Base-by-base conservation (phyloP, 1,140 invertebrate genomes). In the Asbolus verrucosus region DNA sequence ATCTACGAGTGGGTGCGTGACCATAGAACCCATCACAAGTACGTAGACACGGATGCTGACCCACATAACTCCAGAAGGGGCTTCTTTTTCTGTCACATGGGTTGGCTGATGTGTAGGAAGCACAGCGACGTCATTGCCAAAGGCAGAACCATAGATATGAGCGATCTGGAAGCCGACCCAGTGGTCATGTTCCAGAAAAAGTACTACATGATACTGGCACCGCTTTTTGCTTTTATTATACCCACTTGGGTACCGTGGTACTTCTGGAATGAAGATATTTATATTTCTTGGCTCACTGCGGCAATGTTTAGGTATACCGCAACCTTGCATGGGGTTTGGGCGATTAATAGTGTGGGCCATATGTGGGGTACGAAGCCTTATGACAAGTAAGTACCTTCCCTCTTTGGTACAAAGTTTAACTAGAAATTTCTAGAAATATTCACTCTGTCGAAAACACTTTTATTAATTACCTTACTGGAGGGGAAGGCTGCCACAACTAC, bases 1-100 rank as follows among this genome's bases (percentile, higher is more conserved):
- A 87, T 91, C 27, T 90, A 89, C 75, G 89, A 91, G 76, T 91
- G 90, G 90, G 89, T 90, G 0, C 84, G 89, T 38, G 94, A 96
- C 81, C 95, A 97, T 79, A 85, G 94, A 67, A 91, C 94, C 0
- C 94, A 96, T 80, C 94, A 96, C 77, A 95, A 96, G 81, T 95
- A 90, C 80, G 91, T 92, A 9, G 62, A 65, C 16, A 65, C 62
- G 0, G 21, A 27, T 43, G 36, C 14, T 8, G 62, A 65, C 24
- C 94, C 94, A 0, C 93, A 96, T 78, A 95, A 95, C 16, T 8
- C 43, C 6, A 50, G 18, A n/a, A 18, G 43, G 11, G 43, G 43
- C n/a, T 50, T 50, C 16, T 74, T 90, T 92, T 0, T 85, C 90
- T 80, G 89, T 4, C 91, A 92, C 75, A 84, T 91, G 65, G 90